Evolutionary conservation across 2,888 invertebrate species (phyloP), one percentile per base, ranked within the genome.

Genomic region (Meiosimyza decipiens): DNA sequence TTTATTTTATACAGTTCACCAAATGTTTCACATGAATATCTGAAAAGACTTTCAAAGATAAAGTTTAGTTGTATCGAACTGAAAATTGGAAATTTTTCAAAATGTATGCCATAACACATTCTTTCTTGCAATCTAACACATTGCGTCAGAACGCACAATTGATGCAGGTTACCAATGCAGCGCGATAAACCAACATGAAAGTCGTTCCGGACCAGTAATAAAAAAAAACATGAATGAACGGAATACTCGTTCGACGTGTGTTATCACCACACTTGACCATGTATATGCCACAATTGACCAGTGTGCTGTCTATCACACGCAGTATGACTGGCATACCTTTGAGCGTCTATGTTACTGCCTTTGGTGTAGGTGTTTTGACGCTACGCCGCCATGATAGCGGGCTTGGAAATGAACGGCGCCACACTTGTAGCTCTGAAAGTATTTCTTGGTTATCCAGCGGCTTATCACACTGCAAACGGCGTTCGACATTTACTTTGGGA

Each of bases 401-500:
- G 89, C 6, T 84, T 90, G 47, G 88, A 91, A 76, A 79, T 91
- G 7, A 89, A 91, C 60, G 87, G 89, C 0, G 88, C 88, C 50
- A 87, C 89, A 11, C 84, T 95, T 64, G 90, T 91, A 72, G 80
- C 90, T 0, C 88, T 90, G 2, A 98, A 98, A 87, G 91, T 92
- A 74, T 75, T 91, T 12, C 82, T 97, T 40, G 94, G 95, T 4
- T 92, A 93, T 80, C 97, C 97, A 1, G 89, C 94, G 11, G 91
- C 92, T 6, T 98, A 92, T 84, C 98, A 98, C 84, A 91, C 92
- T 72, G 91, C 91, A 75, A 97, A 97, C 85, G 98, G 98, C 75
- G 89, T 97, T 72, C 91, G 98, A 75, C 98, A 98, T 90, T 89
- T 98, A 87, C 90, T 94, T 67, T 95, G 95, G 95, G 95, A 95